Evolutionary conservation across 2,113 vertebrate genomes (phyloP).

Genomic region (Arenaria interpres): DNA sequence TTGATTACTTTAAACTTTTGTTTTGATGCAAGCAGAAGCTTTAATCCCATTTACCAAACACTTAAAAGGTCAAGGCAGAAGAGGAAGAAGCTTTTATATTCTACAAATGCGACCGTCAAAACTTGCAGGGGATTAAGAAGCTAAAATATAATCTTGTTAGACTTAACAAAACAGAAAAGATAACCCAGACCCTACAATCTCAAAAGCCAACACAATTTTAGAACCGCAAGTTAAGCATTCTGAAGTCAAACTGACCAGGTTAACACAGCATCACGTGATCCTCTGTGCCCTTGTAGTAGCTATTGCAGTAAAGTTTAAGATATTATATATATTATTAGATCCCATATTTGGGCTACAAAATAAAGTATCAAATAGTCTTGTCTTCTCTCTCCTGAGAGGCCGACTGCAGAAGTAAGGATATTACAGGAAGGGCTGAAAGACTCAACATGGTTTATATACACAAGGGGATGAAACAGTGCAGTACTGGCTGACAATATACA

Average conservation of each 20-base stretch:
- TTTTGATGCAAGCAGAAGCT: constrained; percentile 37
- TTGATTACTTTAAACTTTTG: constrained; percentile 33
- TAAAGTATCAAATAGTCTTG: background rate
- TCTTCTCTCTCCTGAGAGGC: background rate
- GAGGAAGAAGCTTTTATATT: constrained; percentile 18
- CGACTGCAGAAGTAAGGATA: background rate
- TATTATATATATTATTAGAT: background rate
- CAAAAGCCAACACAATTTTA: background rate
- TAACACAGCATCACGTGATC: background rate
- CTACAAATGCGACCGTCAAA: background rate
- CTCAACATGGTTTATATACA: background rate
- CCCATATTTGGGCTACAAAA: background rate
- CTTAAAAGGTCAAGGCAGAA: background rate
- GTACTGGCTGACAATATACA: background rate
- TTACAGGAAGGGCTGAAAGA: background rate
- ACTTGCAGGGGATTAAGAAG: background rate
- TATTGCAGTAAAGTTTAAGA: background rate
- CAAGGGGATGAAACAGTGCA: background rate
- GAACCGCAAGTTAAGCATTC: background rate
- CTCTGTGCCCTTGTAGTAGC: background rate
- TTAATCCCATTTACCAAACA: constrained; percentile 22
- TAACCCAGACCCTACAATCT: background rate
- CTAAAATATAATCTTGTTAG: background rate
- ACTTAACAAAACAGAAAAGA: background rate
- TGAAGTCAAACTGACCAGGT: background rate